Evolutionary conservation across 2,888 invertebrate genomes (phyloP).

Genomic region (Geophilus truncorum): DNA sequence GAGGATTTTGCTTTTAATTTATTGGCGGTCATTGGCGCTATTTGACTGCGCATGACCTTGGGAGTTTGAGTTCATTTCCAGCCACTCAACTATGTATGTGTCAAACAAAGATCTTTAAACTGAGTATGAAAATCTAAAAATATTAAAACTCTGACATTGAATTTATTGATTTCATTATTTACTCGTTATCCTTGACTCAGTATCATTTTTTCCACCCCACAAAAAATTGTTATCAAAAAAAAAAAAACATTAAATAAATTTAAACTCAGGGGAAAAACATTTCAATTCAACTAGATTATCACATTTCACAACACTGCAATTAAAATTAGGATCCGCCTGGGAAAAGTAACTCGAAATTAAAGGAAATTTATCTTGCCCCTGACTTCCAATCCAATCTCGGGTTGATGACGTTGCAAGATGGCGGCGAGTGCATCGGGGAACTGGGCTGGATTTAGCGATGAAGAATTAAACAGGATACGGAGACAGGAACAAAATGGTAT

Average conservation of each 20-base stretch:
- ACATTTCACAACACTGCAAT: too few relatives aligned
- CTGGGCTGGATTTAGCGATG: neutral
- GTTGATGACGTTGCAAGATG: neutral
- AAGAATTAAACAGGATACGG: conserved; percentile 11
- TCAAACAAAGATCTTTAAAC: neutral
- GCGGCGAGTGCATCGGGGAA: neutral
- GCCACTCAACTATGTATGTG: neutral
- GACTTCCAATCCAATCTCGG: neutral
- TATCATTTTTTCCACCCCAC: neutral
- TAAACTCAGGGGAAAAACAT: too few relatives aligned
- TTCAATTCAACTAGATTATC: too few relatives aligned
- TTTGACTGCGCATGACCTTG: neutral
- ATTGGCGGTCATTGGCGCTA: neutral
- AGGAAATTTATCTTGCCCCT: too few relatives aligned
- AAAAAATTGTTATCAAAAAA: neutral
- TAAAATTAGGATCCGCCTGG: too few relatives aligned
- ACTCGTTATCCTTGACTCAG: neutral
- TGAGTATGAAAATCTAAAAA: neutral
- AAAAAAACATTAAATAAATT: too few relatives aligned
- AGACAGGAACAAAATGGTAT: neutral
- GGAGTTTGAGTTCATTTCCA: neutral
- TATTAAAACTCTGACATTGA: neutral
- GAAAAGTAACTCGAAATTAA: too few relatives aligned
- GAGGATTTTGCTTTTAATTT: neutral
- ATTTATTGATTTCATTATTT: neutral